Conservation (phyloP, 2,888 invertebrate genomes). For the Melinaea menophilus region DNA sequence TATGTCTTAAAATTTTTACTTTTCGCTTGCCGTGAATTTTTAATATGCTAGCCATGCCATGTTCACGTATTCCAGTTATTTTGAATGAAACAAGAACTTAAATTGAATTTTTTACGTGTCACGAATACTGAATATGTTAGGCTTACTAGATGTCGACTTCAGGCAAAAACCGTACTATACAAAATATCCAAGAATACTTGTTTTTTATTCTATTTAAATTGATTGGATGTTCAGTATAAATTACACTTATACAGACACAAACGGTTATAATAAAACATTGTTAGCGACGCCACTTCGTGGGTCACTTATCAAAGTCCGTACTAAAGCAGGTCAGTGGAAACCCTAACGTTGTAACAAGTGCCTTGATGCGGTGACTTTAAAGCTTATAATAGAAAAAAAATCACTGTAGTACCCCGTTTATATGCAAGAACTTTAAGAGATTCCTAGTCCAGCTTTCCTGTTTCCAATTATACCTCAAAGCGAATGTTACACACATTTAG, state of each 20-base stretch:
- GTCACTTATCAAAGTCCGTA: constrained; percentile 40
- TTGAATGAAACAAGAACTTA: constrained; percentile 18
- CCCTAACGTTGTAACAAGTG: constrained; percentile 5
- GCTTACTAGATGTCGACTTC: not conserved
- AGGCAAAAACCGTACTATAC: not conserved
- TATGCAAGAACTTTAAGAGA: constrained; percentile 8
- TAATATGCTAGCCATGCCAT: constrained; percentile 14
- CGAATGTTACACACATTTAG: constrained; percentile 19
- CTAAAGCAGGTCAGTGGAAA: not conserved
- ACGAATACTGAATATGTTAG: constrained; percentile 11
- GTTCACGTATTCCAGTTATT: constrained; percentile 11
- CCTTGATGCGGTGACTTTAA: constrained; percentile 13
- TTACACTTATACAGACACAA: not conserved
- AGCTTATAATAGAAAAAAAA: constrained; percentile 8
- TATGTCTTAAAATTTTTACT: constrained; percentile 13
- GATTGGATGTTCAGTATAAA: no score
- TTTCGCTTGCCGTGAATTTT: constrained; percentile 15
- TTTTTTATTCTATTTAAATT: no score
- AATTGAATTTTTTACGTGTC: constrained; percentile 26
- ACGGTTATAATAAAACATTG: constrained; percentile 33
- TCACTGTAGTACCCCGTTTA: constrained; percentile 6
- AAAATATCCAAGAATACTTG: not conserved
- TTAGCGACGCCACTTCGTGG: constrained; percentile 39
- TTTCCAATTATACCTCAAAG: constrained; percentile 19
- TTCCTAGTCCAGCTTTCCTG: not conserved